Percentiles rank a stretch among this genome's conserved stretches.
phyloP scores from a whole-genome alignment of 2,113 vertebrate genomes.

The Bujurquina vittata region DNA sequence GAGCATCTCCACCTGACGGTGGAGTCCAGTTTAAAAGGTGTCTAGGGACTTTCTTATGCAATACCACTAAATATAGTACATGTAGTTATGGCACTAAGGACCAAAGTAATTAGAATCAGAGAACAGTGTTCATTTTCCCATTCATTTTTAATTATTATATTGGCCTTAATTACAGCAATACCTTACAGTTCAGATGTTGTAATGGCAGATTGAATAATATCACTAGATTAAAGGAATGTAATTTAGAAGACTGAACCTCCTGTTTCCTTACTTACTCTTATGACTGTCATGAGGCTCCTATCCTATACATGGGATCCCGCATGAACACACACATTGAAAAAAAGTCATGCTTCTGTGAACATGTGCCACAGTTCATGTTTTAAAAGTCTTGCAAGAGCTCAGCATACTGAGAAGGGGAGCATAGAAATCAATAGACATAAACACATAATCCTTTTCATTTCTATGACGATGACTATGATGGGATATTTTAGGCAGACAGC shows the following conservation, averaged over 20 bases:
- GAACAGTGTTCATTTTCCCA: conserved; percentile 3
- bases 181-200: not conserved
- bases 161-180: not conserved
- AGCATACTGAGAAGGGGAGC: not conserved
- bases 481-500: conserved; percentile 14
- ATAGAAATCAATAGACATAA: not conserved
- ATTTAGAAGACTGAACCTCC: not conserved
- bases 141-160: not conserved
- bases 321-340: not conserved
- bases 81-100: conserved; percentile 11
- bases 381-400: not conserved
- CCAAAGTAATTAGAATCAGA: conserved; percentile 8
- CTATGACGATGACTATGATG: not conserved
- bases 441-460: not conserved
- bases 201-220: not conserved
- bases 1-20: conserved; percentile 10
- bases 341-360: not conserved
- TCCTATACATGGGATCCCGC: not conserved
- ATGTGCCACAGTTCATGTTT: not conserved
- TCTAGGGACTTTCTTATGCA: conserved; percentile 37
- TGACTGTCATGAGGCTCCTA: not conserved
- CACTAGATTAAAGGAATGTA: not conserved
- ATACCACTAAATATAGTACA: conserved; percentile 41
- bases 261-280: not conserved
- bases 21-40: conserved; percentile 38